Conservation (phyloP, 2,888 invertebrate species). For the Melanchra persicariae region DNA sequence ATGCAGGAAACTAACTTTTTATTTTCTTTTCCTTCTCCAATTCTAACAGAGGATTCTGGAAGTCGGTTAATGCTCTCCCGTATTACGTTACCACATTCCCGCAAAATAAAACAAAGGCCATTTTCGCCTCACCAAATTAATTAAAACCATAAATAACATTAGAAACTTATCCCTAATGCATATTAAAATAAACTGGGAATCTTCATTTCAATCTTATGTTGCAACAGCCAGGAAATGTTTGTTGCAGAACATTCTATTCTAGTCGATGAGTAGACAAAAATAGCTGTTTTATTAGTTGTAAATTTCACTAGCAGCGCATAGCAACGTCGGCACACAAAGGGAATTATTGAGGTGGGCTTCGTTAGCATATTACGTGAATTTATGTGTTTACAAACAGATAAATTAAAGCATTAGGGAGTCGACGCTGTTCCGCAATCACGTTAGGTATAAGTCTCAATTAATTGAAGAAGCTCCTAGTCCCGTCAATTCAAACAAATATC, state of each 20-base stretch:
- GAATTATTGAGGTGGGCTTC: constrained; percentile 58
- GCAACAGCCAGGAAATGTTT: constrained; percentile 74
- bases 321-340: constrained; percentile 67
- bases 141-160: constrained; percentile 46
- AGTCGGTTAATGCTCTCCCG: constrained; percentile 56
- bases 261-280: constrained; percentile 69
- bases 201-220: constrained; percentile 33
- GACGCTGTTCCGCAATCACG: neutral
- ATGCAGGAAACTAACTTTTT: constrained; percentile 77
- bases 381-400: constrained; percentile 45
- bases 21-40: constrained; percentile 71
- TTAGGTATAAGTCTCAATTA: constrained; percentile 1
- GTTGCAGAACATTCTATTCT: constrained; percentile 75
- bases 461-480: constrained; percentile 9
- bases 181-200: constrained; percentile 39
- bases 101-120: constrained; percentile 59
- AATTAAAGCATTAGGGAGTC: constrained; percentile 16
- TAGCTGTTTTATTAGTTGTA: constrained; percentile 73
- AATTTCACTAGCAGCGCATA: constrained; percentile 68
- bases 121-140: constrained; percentile 48
- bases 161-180: constrained; percentile 45
- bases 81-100: constrained; percentile 65
- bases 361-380: constrained; percentile 45
- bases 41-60: constrained; percentile 61
- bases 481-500: neutral